These are phyloP conservation scores for Coreius guichenoti DNA, from an alignment of 2,797 vertebrate genomes.

Conservation along the genomic window DNA sequence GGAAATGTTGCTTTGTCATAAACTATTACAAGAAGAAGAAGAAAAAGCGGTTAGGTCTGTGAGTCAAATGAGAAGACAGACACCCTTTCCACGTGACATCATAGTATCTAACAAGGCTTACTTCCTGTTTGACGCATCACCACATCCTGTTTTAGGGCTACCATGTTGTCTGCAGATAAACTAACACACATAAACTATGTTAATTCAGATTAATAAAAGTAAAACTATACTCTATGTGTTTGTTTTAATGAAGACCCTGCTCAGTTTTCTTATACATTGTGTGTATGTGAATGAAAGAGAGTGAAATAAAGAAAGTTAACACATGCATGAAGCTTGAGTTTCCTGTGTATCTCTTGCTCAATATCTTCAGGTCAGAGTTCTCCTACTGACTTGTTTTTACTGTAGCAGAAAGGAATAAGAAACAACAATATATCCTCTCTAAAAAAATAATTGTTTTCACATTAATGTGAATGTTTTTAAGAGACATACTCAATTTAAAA, in stretches of 20 bases:
- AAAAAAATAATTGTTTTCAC: not conserved
- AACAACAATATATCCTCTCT: not conserved
- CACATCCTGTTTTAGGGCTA: conserved; percentile 74
- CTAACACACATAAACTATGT: conserved; percentile 47
- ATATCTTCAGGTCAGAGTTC: not conserved
- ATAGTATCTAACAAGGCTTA: conserved; percentile 61
- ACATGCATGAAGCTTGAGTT: not conserved
- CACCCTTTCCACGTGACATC: conserved; percentile 46
- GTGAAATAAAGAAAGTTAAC: not conserved
- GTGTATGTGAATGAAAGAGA: not conserved
- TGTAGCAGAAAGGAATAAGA: not conserved
- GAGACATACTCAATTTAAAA: not conserved
- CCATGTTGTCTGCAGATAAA: conserved; percentile 59
- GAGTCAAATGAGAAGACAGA: conserved; percentile 36
- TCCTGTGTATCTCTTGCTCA: not conserved
- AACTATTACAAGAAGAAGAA: not conserved
- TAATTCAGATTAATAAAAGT: not conserved
- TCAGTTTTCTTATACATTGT: not conserved
- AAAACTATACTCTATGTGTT: not conserved
- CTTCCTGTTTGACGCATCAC: conserved; percentile 77
- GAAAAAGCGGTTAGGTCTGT: conserved; percentile 1
- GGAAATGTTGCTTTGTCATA: not conserved
- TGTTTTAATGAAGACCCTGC: not conserved
- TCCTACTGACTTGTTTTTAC: not conserved
- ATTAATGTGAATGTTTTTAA: not conserved